Base-by-base conservation (phyloP, 2,888 invertebrate species). In the Chrysomela aeneicollis region DNA sequence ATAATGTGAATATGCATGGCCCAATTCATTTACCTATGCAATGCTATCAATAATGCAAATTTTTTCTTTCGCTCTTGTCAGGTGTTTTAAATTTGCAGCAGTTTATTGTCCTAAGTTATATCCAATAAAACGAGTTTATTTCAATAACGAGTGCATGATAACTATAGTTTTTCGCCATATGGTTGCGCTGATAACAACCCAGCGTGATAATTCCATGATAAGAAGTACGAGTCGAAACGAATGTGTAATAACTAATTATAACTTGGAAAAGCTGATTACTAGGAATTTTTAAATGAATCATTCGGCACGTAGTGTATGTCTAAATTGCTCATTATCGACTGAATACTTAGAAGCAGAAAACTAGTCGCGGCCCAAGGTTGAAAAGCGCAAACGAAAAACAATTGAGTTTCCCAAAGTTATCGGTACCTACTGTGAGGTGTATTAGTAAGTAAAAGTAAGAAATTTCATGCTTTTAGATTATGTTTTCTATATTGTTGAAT, bases 121-220 rank as follows among this genome's bases (percentile, higher is more conserved):
- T 15, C 42, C 42, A 10, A 35, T 42, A 12, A 42, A 42, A 42
- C 15, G 6, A 42, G 15, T 42, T 42, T 15, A 42, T 42, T 42
- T 15, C 42, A 3, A 15, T 15, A 42, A 42, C 15, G 42, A 42
- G 42, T 15, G 42, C 42, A 42, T 42, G n/a, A 42, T 18, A 54
- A 54, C 35, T 42, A 26, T 37, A 26, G 26, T 46, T 46, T 57
- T 26, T 26, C 17, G 30, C 57, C 57, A 57, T 57, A 57, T 30
- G 57, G 57, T 26, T 26, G 18, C 26, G 37, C 32, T 57, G 58
- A 62, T 62, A 58, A 61, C 10, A 18, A 18, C 26, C 30, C 32
- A 61, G 51, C 47, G 57, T 51, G 62, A 62, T 62, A 62, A 62
- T 58, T 51, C 42, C n/a, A 21, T 21, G 62, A 58, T 62, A 46